Base-by-base conservation (phyloP, 37 sponge, comb jelly and placozoan genomes). In the Tethya wilhelma region DNA sequence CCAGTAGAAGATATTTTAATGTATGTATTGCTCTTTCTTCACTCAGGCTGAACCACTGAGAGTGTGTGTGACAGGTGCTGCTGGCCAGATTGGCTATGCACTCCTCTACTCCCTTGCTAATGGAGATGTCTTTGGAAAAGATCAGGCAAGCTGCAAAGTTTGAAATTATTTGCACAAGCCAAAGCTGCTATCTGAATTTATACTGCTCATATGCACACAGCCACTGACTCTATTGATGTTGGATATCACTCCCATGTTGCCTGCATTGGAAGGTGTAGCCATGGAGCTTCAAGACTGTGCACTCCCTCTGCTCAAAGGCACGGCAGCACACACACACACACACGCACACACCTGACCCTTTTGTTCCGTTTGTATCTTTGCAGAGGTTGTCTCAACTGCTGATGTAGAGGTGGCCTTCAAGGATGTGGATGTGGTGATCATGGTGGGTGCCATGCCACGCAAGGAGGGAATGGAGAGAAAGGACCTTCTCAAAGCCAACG, bases 31-130 rank as follows among this genome's bases (percentile, higher is more conserved):
- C 70, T 0, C 14, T 38, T 69, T 69, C 1, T 1, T 34, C n/a
- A 22, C 38, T 14, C 32, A 92, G 87, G 81, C 77, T 60, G 56
- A 56, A 1, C 85, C 95, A 9, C 73, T 98, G 34, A 89, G 90
- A 59, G 88, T 98, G n/a, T 98, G 99, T 67, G 76, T 98, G 29
- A 98, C 99, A 17, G 99, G 99, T 30, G 99, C 97, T 32, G 99
- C 97, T 31, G 99, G 99, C 11, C 99, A 98, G 80, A 98, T 98
- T 28, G 97, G 91, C 40, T 98, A 98, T 75, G 94, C 99, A 32
- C 91, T 98, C 37, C 89, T 98, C 44, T 94, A 92, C 73, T 64
- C 85, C 25, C 57, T 98, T 30, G 95, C 86, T 31, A 78, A 79
- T 39, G 99, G 99, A 55, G 93, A 96, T 45, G 95, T 98, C 41